phyloP scores from a whole-genome alignment of 1,140 invertebrate species.

The Penaeus vannamei region DNA sequence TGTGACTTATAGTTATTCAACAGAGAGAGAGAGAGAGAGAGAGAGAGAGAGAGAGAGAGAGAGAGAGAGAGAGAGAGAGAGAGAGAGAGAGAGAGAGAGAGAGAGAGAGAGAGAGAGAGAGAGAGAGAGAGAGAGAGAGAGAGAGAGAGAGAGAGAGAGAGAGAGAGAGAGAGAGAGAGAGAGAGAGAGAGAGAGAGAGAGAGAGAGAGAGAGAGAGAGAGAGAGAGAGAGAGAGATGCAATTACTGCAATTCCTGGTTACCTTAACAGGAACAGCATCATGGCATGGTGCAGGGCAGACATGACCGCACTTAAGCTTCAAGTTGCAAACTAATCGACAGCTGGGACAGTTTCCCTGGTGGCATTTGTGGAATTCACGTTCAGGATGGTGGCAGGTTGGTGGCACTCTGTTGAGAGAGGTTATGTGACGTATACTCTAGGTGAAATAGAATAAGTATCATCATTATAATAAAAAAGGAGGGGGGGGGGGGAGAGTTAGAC shows the following conservation, averaged over 20 bases:
- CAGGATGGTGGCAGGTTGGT: constrained; percentile 84
- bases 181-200: no score
- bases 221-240: neutral
- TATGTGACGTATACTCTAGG: neutral
- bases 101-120: no score
- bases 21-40: no score
- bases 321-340: constrained; percentile 83
- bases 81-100: no score
- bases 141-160: no score
- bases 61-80: no score
- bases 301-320: constrained; percentile 81
- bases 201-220: neutral
- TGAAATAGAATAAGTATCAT: neutral
- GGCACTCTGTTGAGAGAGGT: constrained; percentile 74
- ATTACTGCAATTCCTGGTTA: constrained; percentile 51
- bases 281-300: constrained; percentile 85
- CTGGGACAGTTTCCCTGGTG: constrained; percentile 91
- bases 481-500: no score
- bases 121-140: no score
- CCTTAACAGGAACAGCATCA: constrained; percentile 80
- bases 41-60: no score
- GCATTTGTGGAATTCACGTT: constrained; percentile 83
- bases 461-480: neutral
- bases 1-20: no score
- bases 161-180: no score